These are phyloP conservation scores for Hypercompe scribonia DNA, from an alignment of 2,888 invertebrate species.

Conservation along the genomic window DNA sequence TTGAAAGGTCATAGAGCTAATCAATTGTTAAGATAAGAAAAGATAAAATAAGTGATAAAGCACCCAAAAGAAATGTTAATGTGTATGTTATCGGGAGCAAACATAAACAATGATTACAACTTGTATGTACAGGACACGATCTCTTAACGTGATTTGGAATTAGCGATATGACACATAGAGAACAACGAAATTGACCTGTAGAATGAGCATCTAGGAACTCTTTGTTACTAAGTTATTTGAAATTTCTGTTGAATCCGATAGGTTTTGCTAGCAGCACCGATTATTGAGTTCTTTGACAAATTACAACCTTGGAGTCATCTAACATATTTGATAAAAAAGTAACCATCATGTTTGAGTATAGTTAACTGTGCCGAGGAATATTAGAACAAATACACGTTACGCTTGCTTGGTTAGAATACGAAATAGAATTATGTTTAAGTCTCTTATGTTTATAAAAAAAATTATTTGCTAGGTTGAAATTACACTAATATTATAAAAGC, in stretches of 20 bases:
- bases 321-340: no score
- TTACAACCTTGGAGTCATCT: background rate
- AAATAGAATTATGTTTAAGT: background rate
- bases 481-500: background rate
- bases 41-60: slow-evolving; percentile 22
- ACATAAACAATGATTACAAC: slow-evolving; percentile 38
- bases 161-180: background rate
- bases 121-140: slow-evolving; percentile 10
- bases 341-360: no score
- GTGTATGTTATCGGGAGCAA: slow-evolving; percentile 36
- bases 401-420: background rate
- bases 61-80: slow-evolving; percentile 34
- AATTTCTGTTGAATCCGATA: background rate
- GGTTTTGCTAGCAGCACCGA: no score
- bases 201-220: background rate
- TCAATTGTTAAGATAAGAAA: background rate
- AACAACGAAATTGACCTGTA: background rate
- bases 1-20: slow-evolving; percentile 10
- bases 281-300: no score
- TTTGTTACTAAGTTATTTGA: background rate
- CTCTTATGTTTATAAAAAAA: background rate
- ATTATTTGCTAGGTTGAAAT: background rate
- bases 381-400: no score
- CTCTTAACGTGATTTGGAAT: slow-evolving; percentile 11
- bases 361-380: no score